phyloP scores from a whole-genome alignment of 2,113 vertebrate species.

The Myotis lucifugus region DNA sequence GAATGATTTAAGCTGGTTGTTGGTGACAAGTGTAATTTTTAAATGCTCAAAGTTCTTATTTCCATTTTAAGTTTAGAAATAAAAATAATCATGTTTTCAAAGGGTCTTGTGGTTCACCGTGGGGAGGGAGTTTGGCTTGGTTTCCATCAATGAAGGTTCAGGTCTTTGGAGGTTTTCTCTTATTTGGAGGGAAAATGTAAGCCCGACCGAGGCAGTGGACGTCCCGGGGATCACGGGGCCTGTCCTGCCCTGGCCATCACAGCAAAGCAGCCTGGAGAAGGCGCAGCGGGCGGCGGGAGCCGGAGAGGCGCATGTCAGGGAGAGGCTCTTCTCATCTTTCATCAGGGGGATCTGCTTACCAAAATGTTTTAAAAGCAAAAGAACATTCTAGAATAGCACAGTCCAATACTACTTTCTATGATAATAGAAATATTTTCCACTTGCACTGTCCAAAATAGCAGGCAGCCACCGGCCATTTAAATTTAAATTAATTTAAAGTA shows the following conservation, averaged over 20 bases:
- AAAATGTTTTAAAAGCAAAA: conserved; percentile 33
- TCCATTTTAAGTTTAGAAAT: conserved; percentile 71
- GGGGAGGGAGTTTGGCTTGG: conserved; percentile 19
- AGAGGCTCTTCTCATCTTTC: conserved; percentile 19
- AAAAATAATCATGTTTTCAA: conserved; percentile 77
- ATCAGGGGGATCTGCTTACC: neutral
- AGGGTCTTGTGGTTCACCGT: conserved; percentile 45
- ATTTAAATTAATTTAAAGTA: neutral
- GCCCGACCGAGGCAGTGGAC: neutral
- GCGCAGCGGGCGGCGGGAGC: neutral
- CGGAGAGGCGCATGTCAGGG: neutral
- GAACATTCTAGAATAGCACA: neutral
- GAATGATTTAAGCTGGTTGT: conserved; percentile 70
- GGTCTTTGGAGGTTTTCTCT: conserved; percentile 50
- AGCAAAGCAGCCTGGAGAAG: neutral
- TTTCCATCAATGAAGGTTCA: conserved; percentile 48
- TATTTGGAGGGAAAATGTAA: conserved; percentile 28
- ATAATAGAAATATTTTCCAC: neutral
- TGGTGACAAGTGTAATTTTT: conserved; percentile 71
- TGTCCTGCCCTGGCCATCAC: neutral
- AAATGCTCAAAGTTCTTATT: conserved; percentile 59
- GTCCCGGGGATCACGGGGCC: neutral
- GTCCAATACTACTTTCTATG: neutral
- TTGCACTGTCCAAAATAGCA: neutral
- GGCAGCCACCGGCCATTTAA: neutral